phyloP scores from a whole-genome alignment of 1,140 invertebrate species.

The Marisa cornuarietis region DNA sequence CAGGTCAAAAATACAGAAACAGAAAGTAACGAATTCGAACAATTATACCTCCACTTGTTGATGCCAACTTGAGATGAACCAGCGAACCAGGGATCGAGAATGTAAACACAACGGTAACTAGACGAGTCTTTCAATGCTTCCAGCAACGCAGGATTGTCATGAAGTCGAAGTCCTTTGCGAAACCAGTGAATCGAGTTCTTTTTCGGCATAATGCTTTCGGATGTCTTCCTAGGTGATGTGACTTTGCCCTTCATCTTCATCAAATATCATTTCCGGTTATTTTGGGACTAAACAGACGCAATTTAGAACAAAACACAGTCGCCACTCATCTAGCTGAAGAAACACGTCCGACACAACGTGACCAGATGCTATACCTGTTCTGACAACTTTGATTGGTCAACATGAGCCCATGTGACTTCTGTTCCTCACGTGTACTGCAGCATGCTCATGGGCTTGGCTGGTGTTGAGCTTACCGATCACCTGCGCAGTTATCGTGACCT shows the following conservation, averaged over 20 bases:
- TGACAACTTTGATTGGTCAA: neutral
- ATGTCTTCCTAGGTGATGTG: neutral
- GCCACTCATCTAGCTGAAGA: neutral
- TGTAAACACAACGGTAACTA: constrained; percentile 87
- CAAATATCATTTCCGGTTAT: neutral
- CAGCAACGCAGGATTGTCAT: constrained; percentile 86
- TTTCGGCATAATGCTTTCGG: constrained; percentile 7
- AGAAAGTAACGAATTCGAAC: neutral
- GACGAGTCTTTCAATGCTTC: constrained; percentile 74
- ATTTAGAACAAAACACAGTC: neutral
- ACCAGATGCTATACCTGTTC: neutral
- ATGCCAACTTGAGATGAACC: constrained; percentile 88
- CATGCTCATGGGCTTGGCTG: neutral
- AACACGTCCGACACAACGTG: constrained; percentile 18
- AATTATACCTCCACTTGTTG: constrained; percentile 87
- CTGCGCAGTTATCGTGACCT: no score
- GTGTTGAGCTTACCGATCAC: no score
- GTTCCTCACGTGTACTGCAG: constrained; percentile 15
- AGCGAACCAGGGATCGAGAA: constrained; percentile 91
- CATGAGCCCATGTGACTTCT: constrained; percentile 1
- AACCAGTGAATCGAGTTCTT: constrained; percentile 81
- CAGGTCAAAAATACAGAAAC: constrained; percentile 80
- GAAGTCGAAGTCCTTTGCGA: constrained; percentile 85
- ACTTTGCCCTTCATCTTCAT: constrained; percentile 13
- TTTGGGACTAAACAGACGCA: no score